Evolutionary conservation across 2,888 invertebrate species (phyloP).

Genomic region (Microctonus brassicae): DNA sequence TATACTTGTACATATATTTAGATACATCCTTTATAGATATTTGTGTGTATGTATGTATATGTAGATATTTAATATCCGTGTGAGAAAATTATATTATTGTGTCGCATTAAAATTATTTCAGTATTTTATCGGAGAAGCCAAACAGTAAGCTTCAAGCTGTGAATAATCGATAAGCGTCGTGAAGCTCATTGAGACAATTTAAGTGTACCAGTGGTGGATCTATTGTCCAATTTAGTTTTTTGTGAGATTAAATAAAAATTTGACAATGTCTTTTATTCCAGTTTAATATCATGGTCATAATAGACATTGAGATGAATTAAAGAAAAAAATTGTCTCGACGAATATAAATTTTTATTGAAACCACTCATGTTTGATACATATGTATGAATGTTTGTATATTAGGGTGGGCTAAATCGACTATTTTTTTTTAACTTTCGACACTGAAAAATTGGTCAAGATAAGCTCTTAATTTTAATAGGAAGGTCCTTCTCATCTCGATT

Average conservation of each 20-base stretch:
- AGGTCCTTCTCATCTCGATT: too few species aligned
- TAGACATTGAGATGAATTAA: not conserved
- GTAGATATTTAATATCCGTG: too few species aligned
- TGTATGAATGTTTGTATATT: too few species aligned
- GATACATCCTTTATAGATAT: too few species aligned
- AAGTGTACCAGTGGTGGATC: conserved; percentile 33
- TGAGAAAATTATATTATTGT: too few species aligned
- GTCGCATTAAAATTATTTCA: not conserved
- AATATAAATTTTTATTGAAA: too few species aligned
- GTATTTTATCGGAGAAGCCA: not conserved
- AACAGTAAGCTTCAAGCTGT: not conserved
- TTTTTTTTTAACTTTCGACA: too few species aligned
- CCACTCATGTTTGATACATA: too few species aligned
- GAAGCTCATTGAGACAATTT: conserved; percentile 44
- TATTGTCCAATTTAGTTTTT: conserved; percentile 41
- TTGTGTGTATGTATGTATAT: not conserved
- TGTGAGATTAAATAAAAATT: conserved; percentile 27
- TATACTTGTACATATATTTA: not conserved
- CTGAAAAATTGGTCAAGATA: too few species aligned
- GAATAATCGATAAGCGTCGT: conserved; percentile 14
- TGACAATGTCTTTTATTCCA: conserved; percentile 22
- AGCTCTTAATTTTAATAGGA: too few species aligned
- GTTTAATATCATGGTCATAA: not conserved
- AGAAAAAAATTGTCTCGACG: not conserved
- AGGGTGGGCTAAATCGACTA: too few species aligned